A percentile compares a stretch with the other conserved stretches of the same genome.
Conservation (phyloP, 2,888 invertebrate genomes). For the Ormyrus nitidulus region DNA sequence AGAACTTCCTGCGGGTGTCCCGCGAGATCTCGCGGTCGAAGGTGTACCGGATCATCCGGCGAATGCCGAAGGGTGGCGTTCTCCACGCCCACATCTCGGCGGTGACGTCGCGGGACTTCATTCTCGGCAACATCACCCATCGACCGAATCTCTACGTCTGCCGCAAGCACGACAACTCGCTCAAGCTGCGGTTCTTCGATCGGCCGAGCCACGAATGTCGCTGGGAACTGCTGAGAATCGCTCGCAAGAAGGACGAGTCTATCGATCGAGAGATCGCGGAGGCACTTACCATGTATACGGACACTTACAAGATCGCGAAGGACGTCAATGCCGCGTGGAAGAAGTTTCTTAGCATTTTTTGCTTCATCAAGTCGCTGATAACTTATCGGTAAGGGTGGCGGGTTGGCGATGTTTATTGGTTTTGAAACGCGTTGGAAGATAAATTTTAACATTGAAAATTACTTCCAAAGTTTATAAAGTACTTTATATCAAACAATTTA, state of each 20-base stretch:
- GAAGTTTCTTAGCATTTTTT: conserved; percentile 55
- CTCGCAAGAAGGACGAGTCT: conserved; percentile 58
- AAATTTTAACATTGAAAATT: too few relatives aligned
- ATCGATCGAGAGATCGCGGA: conserved; percentile 78
- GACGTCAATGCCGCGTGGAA: conserved; percentile 54
- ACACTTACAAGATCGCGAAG: conserved; percentile 67
- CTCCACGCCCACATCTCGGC: conserved; percentile 84
- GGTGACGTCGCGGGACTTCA: conserved; percentile 79
- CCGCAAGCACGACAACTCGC: conserved; percentile 38
- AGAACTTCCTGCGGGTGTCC: conserved; percentile 81
- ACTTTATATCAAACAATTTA: too few relatives aligned
- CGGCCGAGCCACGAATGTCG: conserved; percentile 56
- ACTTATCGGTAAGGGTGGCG: conserved; percentile 64
- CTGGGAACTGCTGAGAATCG: conserved; percentile 64
- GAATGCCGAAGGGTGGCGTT: conserved; percentile 86
- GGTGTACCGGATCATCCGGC: conserved; percentile 81
- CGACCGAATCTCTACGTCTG: conserved; percentile 80
- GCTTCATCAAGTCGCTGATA: conserved; percentile 52
- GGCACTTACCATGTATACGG: conserved; percentile 78
- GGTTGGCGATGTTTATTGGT: too few relatives aligned
- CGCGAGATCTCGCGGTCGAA: conserved; percentile 79
- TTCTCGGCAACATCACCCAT: conserved; percentile 80
- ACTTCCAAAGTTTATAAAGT: too few relatives aligned
- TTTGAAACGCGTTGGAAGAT: too few relatives aligned
- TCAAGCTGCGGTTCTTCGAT: conserved; percentile 54